These are phyloP conservation scores for Hypolimnas misippus DNA, from an alignment of 2,888 invertebrate species.

Conservation along the genomic window DNA sequence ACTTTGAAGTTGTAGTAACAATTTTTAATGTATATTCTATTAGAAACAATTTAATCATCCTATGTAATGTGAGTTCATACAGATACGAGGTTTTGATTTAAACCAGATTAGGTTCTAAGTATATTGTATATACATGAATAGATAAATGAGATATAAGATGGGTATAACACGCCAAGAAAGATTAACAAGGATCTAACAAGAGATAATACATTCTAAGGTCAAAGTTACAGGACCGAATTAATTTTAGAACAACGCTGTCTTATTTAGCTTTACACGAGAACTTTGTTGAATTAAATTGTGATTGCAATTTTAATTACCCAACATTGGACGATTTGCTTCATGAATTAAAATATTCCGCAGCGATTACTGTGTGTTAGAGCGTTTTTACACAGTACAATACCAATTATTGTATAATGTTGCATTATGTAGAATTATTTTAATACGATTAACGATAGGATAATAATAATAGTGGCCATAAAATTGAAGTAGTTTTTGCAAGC, in stretches of 20 bases:
- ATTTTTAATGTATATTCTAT: background rate
- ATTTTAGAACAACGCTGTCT: constrained; percentile 41
- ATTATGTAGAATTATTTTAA: no score
- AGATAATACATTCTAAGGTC: constrained; percentile 25
- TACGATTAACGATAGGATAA: no score
- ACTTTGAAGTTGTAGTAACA: background rate
- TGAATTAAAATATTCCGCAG: constrained; percentile 32
- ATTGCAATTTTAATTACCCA: constrained; percentile 41
- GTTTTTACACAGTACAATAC: no score
- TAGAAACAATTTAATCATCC: background rate
- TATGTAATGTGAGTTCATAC: no score
- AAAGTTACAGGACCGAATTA: constrained; percentile 37
- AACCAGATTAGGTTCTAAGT: background rate
- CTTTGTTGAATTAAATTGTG: constrained; percentile 42
- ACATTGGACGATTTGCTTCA: constrained; percentile 35
- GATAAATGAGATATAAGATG: background rate
- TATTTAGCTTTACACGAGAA: constrained; percentile 34
- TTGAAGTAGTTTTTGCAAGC: no score
- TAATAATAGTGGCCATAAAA: no score
- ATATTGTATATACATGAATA: background rate
- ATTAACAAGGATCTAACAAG: constrained; percentile 11
- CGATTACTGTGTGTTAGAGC: background rate
- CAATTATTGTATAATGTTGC: no score
- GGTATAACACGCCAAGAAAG: background rate
- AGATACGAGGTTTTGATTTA: background rate